Conservation (phyloP, 35 echinoderm and acorn worm genomes). For the Heliocidaris tuberculata region DNA sequence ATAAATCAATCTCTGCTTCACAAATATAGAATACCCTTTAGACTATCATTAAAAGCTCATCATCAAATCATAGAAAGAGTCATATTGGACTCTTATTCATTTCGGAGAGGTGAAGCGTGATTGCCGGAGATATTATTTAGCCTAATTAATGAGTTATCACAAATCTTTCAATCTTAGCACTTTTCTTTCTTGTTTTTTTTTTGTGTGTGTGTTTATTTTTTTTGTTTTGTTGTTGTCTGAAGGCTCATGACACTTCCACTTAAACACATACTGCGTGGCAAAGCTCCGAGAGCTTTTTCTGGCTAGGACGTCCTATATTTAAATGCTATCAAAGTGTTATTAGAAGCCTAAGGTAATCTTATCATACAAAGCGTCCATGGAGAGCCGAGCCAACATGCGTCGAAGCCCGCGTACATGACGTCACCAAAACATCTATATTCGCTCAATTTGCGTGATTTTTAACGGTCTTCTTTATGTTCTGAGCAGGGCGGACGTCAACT, state of each 20-base stretch:
- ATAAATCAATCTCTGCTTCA: neutral
- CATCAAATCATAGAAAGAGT: neutral
- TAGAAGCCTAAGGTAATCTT: constrained; percentile 22
- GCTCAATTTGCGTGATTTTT: constrained; percentile 11
- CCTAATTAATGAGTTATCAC: neutral
- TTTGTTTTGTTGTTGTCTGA: neutral
- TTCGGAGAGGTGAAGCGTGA: neutral
- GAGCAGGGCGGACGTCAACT: constrained; percentile 13
- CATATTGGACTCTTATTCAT: neutral
- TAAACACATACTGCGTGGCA: neutral
- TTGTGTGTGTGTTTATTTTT: too few species aligned
- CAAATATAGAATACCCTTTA: neutral
- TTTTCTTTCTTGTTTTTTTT: neutral
- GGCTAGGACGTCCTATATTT: constrained; percentile 14
- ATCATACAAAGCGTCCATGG: constrained; percentile 10
- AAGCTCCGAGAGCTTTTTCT: neutral
- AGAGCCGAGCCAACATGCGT: neutral
- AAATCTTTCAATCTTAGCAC: neutral
- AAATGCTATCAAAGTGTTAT: constrained; percentile 33
- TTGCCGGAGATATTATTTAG: neutral
- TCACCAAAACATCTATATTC: neutral
- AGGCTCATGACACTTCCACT: neutral
- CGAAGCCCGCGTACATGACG: neutral
- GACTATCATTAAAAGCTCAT: neutral
- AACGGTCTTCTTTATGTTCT: neutral